A percentile compares a stretch with the other conserved stretches of the same genome.
phyloP scores from a whole-genome alignment of 2,113 vertebrate genomes.

The Sus scrofa region DNA sequence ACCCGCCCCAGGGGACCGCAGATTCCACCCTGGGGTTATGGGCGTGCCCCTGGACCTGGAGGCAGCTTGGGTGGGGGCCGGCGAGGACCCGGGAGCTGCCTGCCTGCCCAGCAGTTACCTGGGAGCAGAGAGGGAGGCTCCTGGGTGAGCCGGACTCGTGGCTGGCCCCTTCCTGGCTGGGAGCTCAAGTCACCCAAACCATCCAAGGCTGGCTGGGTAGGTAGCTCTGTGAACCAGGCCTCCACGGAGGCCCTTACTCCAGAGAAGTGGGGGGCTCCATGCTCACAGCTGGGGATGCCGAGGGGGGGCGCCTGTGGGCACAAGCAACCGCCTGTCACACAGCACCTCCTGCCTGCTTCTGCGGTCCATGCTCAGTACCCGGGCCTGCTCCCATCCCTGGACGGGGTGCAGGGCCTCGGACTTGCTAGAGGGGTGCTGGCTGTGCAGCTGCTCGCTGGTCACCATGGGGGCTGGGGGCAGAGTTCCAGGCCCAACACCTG shows the following conservation, averaged over 20 bases:
- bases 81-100: not conserved
- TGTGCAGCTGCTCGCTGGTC: not conserved
- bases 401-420: not conserved
- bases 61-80: not conserved
- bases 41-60: not conserved
- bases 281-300: not conserved
- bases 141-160: not conserved
- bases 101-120: not conserved
- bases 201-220: not conserved
- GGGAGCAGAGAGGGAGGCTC: not conserved
- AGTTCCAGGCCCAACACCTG: not conserved
- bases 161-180: conserved; percentile 16
- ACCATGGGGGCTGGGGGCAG: not conserved
- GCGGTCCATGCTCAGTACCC: not conserved
- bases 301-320: not conserved
- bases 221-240: not conserved
- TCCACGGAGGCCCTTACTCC: not conserved
- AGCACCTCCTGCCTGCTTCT: not conserved
- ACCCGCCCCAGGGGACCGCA: not conserved
- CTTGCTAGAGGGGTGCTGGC: not conserved
- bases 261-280: not conserved
- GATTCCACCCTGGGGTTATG: not conserved
- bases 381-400: not conserved
- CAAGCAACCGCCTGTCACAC: not conserved
- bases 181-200: not conserved